Conservation (phyloP, 1,140 invertebrate genomes). For the Drosophila orena region DNA sequence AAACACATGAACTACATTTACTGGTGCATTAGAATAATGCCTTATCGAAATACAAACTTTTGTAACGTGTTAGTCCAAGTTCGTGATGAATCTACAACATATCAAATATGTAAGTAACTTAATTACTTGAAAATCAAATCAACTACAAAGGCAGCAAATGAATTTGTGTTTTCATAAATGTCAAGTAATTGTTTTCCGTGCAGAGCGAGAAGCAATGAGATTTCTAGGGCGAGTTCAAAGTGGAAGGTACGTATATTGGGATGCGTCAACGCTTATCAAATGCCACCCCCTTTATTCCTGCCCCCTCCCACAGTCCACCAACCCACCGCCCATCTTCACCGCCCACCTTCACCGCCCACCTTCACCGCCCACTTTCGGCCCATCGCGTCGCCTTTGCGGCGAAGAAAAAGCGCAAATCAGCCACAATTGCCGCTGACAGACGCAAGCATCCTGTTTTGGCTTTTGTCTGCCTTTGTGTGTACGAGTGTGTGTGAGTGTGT, state of each 20-base stretch:
- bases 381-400: conserved; percentile 14
- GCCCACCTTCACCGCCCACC: neutral
- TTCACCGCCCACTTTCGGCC: no score
- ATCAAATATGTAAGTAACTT: no score
- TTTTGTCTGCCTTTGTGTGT: conserved; percentile 44
- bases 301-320: no score
- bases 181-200: conserved; percentile 1
- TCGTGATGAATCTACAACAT: no score
- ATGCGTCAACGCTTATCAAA: conserved; percentile 69
- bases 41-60: no score
- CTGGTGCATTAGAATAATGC: no score
- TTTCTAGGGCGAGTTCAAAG: neutral
- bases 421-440: conserved; percentile 80
- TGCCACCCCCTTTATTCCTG: neutral
- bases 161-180: no score
- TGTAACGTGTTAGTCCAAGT: no score
- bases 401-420: conserved; percentile 77
- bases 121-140: no score
- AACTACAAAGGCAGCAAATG: no score
- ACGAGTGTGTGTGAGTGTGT: conserved; percentile 22
- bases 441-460: conserved; percentile 70
- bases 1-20: no score
- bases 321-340: no score
- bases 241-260: neutral
- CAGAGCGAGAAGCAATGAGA: neutral